Evolutionary conservation across 1,140 invertebrate genomes (phyloP), one percentile per base, ranked within the genome.

Genomic region (Zaprionus africanus): DNA sequence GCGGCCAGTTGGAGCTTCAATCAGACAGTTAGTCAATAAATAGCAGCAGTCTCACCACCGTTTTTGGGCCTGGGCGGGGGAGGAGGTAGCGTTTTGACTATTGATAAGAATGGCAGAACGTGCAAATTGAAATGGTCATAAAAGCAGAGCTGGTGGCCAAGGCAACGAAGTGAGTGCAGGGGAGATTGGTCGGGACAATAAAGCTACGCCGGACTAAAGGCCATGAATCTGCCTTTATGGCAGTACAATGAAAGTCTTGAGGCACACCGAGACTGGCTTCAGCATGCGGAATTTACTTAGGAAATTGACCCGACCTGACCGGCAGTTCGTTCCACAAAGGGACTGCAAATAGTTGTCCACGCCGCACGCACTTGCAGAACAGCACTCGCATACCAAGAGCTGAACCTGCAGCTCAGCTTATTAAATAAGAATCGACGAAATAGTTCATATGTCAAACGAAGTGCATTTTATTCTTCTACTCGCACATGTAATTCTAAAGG

Each of bases 241-340:
- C 41, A 43, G n/a, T 43, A 43, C 41, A 43, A 43, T 43, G 41
- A 43, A 43, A 43, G n/a, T 43, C 41, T 43, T 43, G n/a, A 43
- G 41, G 41, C n/a, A 43, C 15, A 43, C 7, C 6, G 41, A 43
- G 5, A 3, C 41, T 43, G 41, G n/a, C n/a, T 43, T 43, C n/a
- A 43, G 41, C 6, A 43, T 43, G 41, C 41, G 41, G 7, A 43
- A 43, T 43, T 43, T 43, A 43, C 41, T 43, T 43, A 43, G 41
- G 41, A 43, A 43, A 43, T 43, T 43, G 41, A 43, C 41, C 41
- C 41, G n/a, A 43, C 41, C 41, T 43, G 41, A 43, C 41, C 41
- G 41, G 41, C 41, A 43, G 41, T 43, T 43, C 7, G n/a, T 43
- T 17, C n/a, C n/a, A 43, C 41, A 43, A 43, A 11, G 41, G n/a